Conservation (phyloP, 2,888 invertebrate genomes). For the Odontomyia ornata region DNA sequence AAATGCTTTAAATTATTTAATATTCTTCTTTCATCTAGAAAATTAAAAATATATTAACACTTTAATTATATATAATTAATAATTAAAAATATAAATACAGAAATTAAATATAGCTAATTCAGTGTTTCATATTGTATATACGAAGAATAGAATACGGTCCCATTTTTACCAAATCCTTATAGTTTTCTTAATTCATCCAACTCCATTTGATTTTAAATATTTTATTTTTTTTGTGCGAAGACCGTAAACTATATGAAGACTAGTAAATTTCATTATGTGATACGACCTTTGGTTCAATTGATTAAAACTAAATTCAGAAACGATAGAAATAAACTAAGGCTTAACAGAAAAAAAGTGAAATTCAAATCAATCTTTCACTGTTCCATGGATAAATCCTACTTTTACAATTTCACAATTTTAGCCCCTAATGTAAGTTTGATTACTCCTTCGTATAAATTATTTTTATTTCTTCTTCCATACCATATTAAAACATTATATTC, state of each 20-base stretch:
- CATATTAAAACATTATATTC: slow-evolving; percentile 13
- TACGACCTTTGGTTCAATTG: slow-evolving; percentile 47
- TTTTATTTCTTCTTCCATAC: slow-evolving; percentile 20
- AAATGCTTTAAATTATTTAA: neutral
- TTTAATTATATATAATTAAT: slow-evolving; percentile 15
- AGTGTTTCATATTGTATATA: neutral
- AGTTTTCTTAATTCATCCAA: no score
- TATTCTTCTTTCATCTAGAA: neutral
- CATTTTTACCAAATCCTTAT: no score
- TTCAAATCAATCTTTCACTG: slow-evolving; percentile 7
- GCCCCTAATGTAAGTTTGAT: slow-evolving; percentile 31
- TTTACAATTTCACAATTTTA: slow-evolving; percentile 12
- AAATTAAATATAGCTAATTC: slow-evolving; percentile 39
- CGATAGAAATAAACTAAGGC: neutral
- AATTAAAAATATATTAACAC: slow-evolving; percentile 33
- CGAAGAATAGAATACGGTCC: slow-evolving; percentile 24
- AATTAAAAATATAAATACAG: slow-evolving; percentile 38
- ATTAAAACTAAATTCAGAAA: slow-evolving; percentile 10
- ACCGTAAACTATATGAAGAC: slow-evolving; percentile 39
- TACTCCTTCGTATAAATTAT: slow-evolving; percentile 17
- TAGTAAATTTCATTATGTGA: slow-evolving; percentile 46
- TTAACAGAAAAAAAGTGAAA: neutral
- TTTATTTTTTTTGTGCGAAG: neutral
- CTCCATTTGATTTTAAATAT: no score
- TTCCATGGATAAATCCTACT: neutral